Percentiles rank a stretch among this genome's conserved stretches.
phyloP scores from a whole-genome alignment of 2,113 vertebrate species.

The Perca schrenkii region DNA sequence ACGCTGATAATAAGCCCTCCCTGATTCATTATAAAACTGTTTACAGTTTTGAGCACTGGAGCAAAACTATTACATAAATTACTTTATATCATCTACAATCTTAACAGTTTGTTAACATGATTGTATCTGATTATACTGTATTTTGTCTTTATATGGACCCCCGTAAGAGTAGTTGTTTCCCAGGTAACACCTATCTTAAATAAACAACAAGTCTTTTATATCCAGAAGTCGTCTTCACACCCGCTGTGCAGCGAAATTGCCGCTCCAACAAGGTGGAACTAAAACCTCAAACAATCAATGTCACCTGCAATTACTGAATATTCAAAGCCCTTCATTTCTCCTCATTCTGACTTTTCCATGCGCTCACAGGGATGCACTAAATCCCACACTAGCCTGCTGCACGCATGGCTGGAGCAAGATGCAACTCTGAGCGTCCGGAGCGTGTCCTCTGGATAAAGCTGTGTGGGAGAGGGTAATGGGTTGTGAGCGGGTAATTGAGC shows the following conservation, averaged over 20 bases:
- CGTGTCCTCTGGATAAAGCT: constrained; percentile 38
- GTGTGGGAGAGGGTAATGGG: constrained; percentile 55
- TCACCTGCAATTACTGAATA: constrained; percentile 6
- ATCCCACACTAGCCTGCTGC: constrained; percentile 32
- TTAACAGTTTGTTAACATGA: neutral
- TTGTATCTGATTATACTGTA: neutral
- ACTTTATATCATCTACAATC: neutral
- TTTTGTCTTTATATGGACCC: neutral
- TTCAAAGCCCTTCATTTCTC: constrained; percentile 2
- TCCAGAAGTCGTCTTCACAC: neutral
- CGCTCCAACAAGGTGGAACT: neutral
- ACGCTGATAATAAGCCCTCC: neutral
- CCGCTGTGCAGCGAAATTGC: neutral
- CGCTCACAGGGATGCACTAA: constrained; percentile 20
- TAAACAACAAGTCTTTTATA: neutral
- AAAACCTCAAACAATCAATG: constrained; percentile 12
- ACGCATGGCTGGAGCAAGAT: constrained; percentile 41
- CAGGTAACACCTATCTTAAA: neutral
- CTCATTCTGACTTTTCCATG: constrained; percentile 34
- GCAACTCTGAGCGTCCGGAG: constrained; percentile 35
- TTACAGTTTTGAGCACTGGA: neutral
- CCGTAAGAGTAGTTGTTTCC: neutral
- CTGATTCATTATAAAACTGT: neutral
- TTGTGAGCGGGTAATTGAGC: constrained; percentile 62
- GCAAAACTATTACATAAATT: neutral